These are phyloP conservation scores for Porites evermanni DNA, from an alignment of 92 coral and sea anemone genomes.

Conservation along the genomic window DNA sequence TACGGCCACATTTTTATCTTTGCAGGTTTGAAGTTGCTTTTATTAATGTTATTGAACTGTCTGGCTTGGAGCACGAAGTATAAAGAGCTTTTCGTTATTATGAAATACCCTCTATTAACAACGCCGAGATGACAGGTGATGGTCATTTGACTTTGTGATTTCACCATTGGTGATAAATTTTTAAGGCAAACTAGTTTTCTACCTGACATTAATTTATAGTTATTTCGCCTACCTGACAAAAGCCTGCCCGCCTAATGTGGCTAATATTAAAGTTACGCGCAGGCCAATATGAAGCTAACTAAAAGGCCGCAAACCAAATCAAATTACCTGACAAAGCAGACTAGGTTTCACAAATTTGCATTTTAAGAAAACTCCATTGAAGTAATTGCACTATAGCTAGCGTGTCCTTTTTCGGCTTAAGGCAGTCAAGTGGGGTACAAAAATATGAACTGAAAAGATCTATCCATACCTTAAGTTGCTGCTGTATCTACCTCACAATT, in stretches of 20 bases:
- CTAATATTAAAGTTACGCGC: constrained; percentile 15
- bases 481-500: too few relatives aligned
- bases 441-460: too few relatives aligned
- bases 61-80: constrained; percentile 50
- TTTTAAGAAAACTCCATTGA: background rate
- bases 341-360: constrained; percentile 27
- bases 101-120: constrained; percentile 63
- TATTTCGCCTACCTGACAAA: constrained; percentile 23
- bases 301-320: constrained; percentile 20
- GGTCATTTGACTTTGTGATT: background rate
- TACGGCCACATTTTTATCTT: background rate
- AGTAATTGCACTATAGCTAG: background rate
- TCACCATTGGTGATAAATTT: background rate
- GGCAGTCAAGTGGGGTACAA: too few relatives aligned
- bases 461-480: too few relatives aligned
- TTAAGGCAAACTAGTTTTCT: background rate
- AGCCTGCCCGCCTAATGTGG: constrained; percentile 43
- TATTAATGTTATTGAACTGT: constrained; percentile 36
- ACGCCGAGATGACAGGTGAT: constrained; percentile 43
- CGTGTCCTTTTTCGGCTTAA: background rate
- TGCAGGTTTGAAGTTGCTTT: background rate
- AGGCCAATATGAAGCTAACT: constrained; percentile 13
- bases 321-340: constrained; percentile 7
- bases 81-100: constrained; percentile 78
- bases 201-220: constrained; percentile 20